These are phyloP conservation scores for Acleris emargana DNA, from an alignment of 2,888 invertebrate species.

Conservation along the genomic window DNA sequence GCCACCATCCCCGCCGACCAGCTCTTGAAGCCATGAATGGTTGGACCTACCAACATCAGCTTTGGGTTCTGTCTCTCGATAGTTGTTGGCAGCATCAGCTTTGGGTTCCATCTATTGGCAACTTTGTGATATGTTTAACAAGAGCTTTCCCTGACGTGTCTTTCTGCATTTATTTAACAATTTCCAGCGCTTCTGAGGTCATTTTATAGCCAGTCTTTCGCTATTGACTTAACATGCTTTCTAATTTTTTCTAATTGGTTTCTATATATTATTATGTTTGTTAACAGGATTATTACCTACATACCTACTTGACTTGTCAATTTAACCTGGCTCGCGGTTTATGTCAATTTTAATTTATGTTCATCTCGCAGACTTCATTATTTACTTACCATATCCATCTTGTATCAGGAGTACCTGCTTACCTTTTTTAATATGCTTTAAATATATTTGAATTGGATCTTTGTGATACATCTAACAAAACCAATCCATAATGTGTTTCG, in stretches of 20 bases:
- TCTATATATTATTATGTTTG: too few relatives aligned
- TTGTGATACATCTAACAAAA: not conserved
- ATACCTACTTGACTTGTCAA: too few relatives aligned
- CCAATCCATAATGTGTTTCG: not conserved
- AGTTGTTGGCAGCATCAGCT: not conserved
- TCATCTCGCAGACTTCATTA: too few relatives aligned
- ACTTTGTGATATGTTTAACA: not conserved
- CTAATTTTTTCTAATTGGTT: too few relatives aligned
- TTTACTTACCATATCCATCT: too few relatives aligned
- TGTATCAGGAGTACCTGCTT: too few relatives aligned
- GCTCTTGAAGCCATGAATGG: conserved; percentile 62
- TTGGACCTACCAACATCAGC: conserved; percentile 47
- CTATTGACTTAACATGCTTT: not conserved
- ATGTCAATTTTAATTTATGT: too few relatives aligned
- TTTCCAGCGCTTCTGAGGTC: not conserved
- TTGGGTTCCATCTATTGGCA: not conserved
- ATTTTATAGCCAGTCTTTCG: not conserved
- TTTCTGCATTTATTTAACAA: not conserved
- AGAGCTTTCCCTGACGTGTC: not conserved
- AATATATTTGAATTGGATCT: not conserved
- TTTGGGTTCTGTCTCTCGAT: not conserved
- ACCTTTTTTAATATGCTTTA: too few relatives aligned
- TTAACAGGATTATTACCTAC: too few relatives aligned
- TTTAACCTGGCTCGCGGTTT: too few relatives aligned
- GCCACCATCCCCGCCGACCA: conserved; percentile 57